Conservation (phyloP, 2,113 vertebrate genomes). For the Oreochromis spilurus region DNA sequence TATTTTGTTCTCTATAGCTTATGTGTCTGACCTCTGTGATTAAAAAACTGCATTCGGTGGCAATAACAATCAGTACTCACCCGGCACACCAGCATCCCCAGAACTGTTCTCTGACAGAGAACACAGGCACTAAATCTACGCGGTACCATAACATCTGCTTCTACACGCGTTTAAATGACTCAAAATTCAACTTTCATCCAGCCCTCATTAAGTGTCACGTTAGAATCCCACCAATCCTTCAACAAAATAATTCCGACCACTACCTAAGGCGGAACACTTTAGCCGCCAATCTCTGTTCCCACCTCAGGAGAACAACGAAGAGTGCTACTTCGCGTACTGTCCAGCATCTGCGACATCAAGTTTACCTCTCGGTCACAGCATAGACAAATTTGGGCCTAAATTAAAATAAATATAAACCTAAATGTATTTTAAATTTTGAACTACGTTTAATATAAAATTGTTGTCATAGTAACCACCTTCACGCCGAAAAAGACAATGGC, state of each 20-base stretch:
- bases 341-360: no score
- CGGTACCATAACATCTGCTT: constrained; percentile 15
- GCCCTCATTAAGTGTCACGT: background rate
- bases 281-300: background rate
- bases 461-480: background rate
- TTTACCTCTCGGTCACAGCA: rapidly evolving
- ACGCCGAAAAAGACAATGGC: rapidly evolving
- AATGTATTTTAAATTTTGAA: background rate
- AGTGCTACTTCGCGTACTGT: background rate
- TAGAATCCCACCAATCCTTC: background rate
- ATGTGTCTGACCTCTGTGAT: constrained; percentile 8
- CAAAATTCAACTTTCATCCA: background rate
- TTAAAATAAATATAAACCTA: background rate
- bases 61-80: constrained; percentile 27
- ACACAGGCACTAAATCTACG: background rate
- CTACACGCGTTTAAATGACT: background rate
- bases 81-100: constrained; percentile 11
- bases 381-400: background rate
- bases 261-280: constrained; percentile 22
- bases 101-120: constrained; percentile 7
- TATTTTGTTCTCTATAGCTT: background rate
- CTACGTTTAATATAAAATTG: background rate
- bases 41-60: constrained; percentile 12
- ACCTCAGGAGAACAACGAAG: rapidly evolving
- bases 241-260: constrained; percentile 66